phyloP scores from a whole-genome alignment of 2,113 vertebrate genomes.

The Mellivora capensis region DNA sequence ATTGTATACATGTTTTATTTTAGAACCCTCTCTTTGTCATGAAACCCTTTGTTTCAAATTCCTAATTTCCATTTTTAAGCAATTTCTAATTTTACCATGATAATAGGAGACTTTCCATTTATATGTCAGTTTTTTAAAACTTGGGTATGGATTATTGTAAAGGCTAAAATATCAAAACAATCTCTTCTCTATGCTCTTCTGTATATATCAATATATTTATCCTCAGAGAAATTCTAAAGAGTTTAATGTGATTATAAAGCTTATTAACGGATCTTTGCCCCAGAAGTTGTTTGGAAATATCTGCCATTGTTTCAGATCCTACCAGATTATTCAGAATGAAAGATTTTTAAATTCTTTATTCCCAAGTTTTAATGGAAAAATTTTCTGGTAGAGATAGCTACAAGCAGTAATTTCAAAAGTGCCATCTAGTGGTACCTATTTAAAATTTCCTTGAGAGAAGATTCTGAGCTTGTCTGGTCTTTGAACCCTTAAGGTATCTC shows the following conservation, averaged over 20 bases:
- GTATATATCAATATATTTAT: background rate
- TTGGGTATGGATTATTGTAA: background rate
- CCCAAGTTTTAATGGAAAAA: background rate
- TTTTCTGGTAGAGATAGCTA: background rate
- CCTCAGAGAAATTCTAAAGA: background rate
- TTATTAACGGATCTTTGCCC: background rate
- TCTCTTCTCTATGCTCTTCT: background rate
- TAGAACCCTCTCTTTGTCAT: background rate
- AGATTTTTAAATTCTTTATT: background rate
- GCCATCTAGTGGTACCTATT: background rate
- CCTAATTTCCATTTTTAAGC: background rate
- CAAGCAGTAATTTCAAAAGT: background rate
- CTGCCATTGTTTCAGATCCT: background rate
- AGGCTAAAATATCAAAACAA: background rate
- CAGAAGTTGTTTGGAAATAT: background rate
- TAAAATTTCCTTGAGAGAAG: background rate
- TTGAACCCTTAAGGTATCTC: background rate
- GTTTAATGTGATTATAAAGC: background rate
- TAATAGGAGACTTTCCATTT: background rate
- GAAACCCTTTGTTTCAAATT: background rate
- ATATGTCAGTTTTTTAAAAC: background rate
- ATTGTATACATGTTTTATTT: background rate
- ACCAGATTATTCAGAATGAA: background rate
- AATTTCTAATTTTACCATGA: background rate
- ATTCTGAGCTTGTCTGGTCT: background rate